Conservation (phyloP, 2,797 vertebrate species). For the Parauchenoglanis ngamensis region DNA sequence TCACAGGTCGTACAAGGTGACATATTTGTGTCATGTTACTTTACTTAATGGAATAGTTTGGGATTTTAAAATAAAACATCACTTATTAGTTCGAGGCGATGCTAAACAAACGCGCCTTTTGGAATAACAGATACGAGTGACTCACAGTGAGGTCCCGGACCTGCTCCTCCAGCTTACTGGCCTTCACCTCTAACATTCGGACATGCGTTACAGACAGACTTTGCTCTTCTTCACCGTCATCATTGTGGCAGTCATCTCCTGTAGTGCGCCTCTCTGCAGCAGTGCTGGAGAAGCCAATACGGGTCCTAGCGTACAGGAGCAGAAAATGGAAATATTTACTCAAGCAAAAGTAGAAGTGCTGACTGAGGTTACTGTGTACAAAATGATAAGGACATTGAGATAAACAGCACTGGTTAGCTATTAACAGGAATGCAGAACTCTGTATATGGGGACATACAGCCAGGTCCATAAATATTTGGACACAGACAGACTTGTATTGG, state of each 20-base stretch:
- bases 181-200: constrained; percentile 73
- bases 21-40: not conserved
- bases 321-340: not conserved
- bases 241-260: constrained; percentile 76
- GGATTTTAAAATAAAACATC: not conserved
- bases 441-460: not conserved
- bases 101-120: not conserved
- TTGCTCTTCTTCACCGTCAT: constrained; percentile 73
- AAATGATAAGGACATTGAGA: not conserved
- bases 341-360: not conserved
- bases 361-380: not conserved
- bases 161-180: constrained; percentile 80
- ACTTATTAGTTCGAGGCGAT: not conserved
- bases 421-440: not conserved
- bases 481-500: not conserved
- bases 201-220: constrained; percentile 67
- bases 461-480: not conserved
- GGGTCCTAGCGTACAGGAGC: constrained; percentile 59
- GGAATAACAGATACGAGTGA: constrained; percentile 25
- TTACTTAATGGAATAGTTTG: not conserved
- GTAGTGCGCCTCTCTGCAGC: constrained; percentile 78
- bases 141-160: constrained; percentile 81
- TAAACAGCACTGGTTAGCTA: not conserved
- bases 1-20: not conserved
- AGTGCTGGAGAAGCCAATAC: constrained; percentile 70